Evolutionary conservation across 2,797 vertebrate species (phyloP), one percentile per base, ranked within the genome.

Genomic region (Smutsia temminckii): DNA sequence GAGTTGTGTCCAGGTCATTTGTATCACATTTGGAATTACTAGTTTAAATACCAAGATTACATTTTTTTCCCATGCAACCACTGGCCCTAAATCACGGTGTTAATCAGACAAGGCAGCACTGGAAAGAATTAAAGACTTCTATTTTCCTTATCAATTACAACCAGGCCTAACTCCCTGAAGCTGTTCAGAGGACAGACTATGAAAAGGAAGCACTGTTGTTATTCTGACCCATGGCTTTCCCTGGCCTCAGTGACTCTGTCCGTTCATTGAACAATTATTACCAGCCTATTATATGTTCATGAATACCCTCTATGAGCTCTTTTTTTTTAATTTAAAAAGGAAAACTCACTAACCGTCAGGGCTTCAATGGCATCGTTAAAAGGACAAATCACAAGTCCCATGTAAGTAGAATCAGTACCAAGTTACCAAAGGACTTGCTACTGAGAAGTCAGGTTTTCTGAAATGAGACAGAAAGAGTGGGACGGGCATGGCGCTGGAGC

Each of bases 91-190:
- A 51, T 75, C 61, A 0, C 23, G 1, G 72, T 55, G 27, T 75
- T 92, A 91, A 92, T 89, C 66, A 89, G 93, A 93, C 55, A 75
- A 85, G 49, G 75, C 8, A 55, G 42, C 12, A 23, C 42, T 21
- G 27, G 32, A 34, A 88, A 84, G 61, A 92, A 93, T 77, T 80
- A 86, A 80, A 89, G 21, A 68, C 78, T 87, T 34, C n/a, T 34
- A 12, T 78, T 94, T 85, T 95, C 80, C 72, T 97, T 95, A 87
- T 87, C 89, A 88, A 8, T 95, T 88, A 89, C 63, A 85, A 55
- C 34, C 87, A 88, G 88, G 29, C 88, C 29, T 40, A 69, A 85
- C 29, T 85, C 46, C 71, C 53, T 5, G 71, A 85, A 59, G 68
- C 72, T 91, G 21, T 59, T 93, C 87, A n/a, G 77, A 72, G 93